Evolutionary conservation across 2,113 vertebrate species (phyloP), one percentile per base, ranked within the genome.

Genomic region (Calidris pygmaea): DNA sequence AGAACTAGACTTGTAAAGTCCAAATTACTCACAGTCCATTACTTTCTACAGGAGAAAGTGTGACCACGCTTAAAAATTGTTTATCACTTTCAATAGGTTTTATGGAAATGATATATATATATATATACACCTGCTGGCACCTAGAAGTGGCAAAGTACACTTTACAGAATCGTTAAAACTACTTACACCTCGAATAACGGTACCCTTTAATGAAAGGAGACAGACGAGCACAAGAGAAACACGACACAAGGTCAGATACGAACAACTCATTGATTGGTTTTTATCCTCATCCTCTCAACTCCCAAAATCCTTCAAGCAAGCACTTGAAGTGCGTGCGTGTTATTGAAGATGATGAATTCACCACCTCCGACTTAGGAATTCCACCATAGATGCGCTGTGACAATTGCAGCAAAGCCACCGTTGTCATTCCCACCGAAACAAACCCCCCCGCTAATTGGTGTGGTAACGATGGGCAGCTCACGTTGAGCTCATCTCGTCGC

Each of bases 401-500:
- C 21, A 74, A 71, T 26, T 71, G 15, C 60, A 35, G 52, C 26
- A 68, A 75, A 93, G 45, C 18, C 30, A 52, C 2, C 47, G 7
- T 0, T 9, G 9, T 66, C 16, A 78, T 45, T 84, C 53, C 73
- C 87, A 4, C 18, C 8, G 12, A 45, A 88, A 79, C 47, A 68
- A 93, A 85, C 1, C 53, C 53, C 83, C 34, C 50, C 12, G 4
- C 21, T 60, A 10, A 32, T 72, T 23, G 21, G 63, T 16, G 62
- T 26, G 22, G 15, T 43, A 35, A 35, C 24, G 0, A 10, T 0
- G 2, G 65, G 35, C 47, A 60, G 18, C 5, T 4, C 65, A 19
- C 48, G 11, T 19, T 67, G 32, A 41, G 56, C 85, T 87, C 89
- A 35, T 23, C 62, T 13, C 35, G 52, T 8, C 1, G 3, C 65